Percentiles rank a stretch among this genome's conserved stretches.
phyloP scores from a whole-genome alignment of 2,888 invertebrate genomes.

The Leucoptera coffeella region DNA sequence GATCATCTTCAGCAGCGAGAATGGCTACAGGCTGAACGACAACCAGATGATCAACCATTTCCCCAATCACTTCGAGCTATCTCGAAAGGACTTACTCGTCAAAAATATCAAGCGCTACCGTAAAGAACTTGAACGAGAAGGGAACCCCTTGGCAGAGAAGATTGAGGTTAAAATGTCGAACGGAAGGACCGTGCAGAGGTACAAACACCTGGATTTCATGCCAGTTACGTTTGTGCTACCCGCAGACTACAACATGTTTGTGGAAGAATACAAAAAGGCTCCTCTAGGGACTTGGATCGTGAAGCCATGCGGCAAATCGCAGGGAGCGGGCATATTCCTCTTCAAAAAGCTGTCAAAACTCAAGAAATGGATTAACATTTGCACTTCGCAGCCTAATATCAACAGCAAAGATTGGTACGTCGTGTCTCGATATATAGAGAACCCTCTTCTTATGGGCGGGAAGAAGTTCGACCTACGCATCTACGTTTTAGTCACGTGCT shows the following conservation, averaged over 20 bases:
- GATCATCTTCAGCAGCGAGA: constrained; percentile 86
- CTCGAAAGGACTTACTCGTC: constrained; percentile 91
- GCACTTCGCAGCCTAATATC: constrained; percentile 78
- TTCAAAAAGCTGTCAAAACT: constrained; percentile 93
- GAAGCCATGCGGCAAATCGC: constrained; percentile 94
- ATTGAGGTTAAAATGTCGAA: constrained; percentile 33
- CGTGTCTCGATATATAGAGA: constrained; percentile 94
- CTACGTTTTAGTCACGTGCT: constrained; percentile 89
- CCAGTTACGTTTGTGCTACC: constrained; percentile 92
- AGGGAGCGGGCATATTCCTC: constrained; percentile 90
- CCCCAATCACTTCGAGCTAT: constrained; percentile 92
- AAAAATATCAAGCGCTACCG: constrained; percentile 94
- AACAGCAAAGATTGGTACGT: constrained; percentile 88
- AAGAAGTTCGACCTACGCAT: constrained; percentile 93
- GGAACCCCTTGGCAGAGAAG: constrained; percentile 79
- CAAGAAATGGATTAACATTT: constrained; percentile 84
- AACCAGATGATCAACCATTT: constrained; percentile 95
- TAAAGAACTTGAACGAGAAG: constrained; percentile 87
- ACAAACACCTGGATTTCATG: constrained; percentile 83
- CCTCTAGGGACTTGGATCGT: constrained; percentile 96
- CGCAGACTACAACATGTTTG: constrained; percentile 95
- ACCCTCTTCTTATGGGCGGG: constrained; percentile 90
- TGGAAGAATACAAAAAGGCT: constrained; percentile 90
- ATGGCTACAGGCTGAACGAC: constrained; percentile 86
- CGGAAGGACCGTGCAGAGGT: constrained; percentile 65